Evolutionary conservation across 2,797 vertebrate genomes (phyloP), one percentile per base, ranked within the genome.

Genomic region (Halcyon chelicuti): DNA sequence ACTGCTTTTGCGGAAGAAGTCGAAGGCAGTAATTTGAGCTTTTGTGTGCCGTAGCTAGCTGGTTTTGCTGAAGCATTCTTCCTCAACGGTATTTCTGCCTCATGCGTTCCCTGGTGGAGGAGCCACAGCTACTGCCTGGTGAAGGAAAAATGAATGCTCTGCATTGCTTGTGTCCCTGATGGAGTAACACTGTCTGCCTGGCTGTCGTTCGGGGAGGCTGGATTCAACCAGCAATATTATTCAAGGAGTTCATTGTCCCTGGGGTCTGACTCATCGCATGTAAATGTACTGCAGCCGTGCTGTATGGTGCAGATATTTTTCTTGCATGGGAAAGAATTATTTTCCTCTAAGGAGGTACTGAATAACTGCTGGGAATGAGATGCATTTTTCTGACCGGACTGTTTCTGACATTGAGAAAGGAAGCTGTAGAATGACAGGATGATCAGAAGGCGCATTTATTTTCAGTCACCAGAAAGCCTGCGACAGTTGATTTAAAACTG

Each of bases 261-360:
- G 93, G 72, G 96, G 66, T 96, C 98, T 98, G 98, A 98, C 96
- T 98, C 98, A 98, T 98, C 95, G 85, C 96, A 78, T 98, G 97
- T 97, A 97, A 98, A 98, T 96, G 96, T 92, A 88, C 97, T 96
- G 97, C 97, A 98, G 97, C 97, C 97, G 77, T 86, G 95, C 97
- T 94, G 75, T 96, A 96, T 44, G 86, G 91, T 98, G 97, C 97
- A 96, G 97, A 94, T 94, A 90, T 94, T 90, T 87, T 75, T 84
- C 63, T 85, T 94, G 96, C 94, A 97, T 51, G 94, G 97, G 93
- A 91, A 95, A 94, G 95, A 91, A 86, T 94, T 93, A 18, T 94
- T 93, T 94, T 55, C 71, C 85, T 93, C 76, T 74, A 55, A 97
- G 84, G 84, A 52, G 88, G 93, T 97, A 92, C 58, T 97, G 96